Percentiles rank a stretch among this genome's conserved stretches.
phyloP scores from a whole-genome alignment of 2,888 invertebrate species.

The Galerucella nymphaeae region DNA sequence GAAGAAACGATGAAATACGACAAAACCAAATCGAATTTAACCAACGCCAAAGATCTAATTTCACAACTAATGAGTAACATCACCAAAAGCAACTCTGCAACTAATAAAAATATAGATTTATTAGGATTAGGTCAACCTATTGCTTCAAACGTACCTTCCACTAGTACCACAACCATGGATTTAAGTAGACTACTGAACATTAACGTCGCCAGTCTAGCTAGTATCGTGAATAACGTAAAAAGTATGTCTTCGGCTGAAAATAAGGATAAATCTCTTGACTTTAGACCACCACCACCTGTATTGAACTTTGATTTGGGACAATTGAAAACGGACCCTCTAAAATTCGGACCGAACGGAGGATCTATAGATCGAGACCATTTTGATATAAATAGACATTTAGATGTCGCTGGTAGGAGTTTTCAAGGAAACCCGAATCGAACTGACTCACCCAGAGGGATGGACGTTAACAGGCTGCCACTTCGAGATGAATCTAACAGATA shows the following conservation, averaged over 20 bases:
- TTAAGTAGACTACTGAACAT: slow-evolving; percentile 52
- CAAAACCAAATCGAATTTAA: slow-evolving; percentile 58
- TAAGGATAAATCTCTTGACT: slow-evolving; percentile 32
- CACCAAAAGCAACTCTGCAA: slow-evolving; percentile 41
- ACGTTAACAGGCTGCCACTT: background rate
- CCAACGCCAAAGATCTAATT: slow-evolving; percentile 72
- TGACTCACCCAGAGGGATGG: background rate
- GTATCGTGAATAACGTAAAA: slow-evolving; percentile 56
- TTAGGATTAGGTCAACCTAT: slow-evolving; percentile 40
- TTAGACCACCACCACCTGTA: slow-evolving; percentile 37
- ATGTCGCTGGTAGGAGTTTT: background rate
- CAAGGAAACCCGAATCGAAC: background rate
- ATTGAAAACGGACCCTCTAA: background rate
- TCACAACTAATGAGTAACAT: slow-evolving; percentile 72
- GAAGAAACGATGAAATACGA: slow-evolving; percentile 55
- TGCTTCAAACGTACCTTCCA: slow-evolving; percentile 25
- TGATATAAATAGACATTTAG: slow-evolving; percentile 7
- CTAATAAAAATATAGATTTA: slow-evolving; percentile 42
- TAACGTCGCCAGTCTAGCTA: slow-evolving; percentile 55
- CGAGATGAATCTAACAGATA: background rate
- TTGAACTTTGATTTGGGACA: slow-evolving; percentile 36
- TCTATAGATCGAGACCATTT: slow-evolving; percentile 6
- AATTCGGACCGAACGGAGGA: background rate
- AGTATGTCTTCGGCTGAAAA: slow-evolving; percentile 34
- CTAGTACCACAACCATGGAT: slow-evolving; percentile 44